Evolutionary conservation across 2,113 vertebrate genomes (phyloP), one percentile per base, ranked within the genome.

Genomic region (Amblyopsis rosae): DNA sequence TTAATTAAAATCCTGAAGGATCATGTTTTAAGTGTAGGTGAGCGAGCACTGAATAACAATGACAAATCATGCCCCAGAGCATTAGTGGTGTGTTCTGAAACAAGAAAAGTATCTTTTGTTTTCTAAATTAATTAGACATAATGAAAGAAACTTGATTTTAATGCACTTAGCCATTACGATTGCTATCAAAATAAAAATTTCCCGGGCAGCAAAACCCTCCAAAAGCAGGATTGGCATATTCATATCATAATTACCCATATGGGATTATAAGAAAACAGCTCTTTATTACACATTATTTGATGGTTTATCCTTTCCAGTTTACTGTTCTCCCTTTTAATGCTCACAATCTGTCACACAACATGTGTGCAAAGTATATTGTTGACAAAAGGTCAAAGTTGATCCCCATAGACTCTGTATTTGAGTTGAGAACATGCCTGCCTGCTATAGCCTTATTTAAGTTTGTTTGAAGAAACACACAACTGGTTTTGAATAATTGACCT

Each of bases 1-100:
- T 92, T 93, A 91, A 94, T 93, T 94, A 93, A 92, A 93, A 93
- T 93, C 90, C 91, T 92, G 90, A 89, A 93, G 90, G 90, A 92
- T 93, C 91, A 88, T 89, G 91, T 92, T 94, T 92, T 92, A 94
- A 93, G 89, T 90, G 85, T 86, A 91, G 92, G 88, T 92, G 90
- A 92, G 85, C 75, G 73, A 91, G 82, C 82, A 76, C 88, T 82
- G 91, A 92, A 93, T 92, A 92, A 93, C 90, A 92, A 91, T 92
- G 91, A 92, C 90, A 90, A 91, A 92, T 90, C 83, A 83, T 86
- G 86, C 88, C 86, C 87, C 65, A 69, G 82, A 90, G 91, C 87
- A 85, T 87, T 86, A 72, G 66, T 72, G 79, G 63, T 86, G 85
- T 90, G 78, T 87, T 90, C 87, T 90, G 74, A 72, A 84, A 58